These are phyloP conservation scores for Litoditis marina DNA, from an alignment of 2,888 invertebrate genomes.

Conservation along the genomic window DNA sequence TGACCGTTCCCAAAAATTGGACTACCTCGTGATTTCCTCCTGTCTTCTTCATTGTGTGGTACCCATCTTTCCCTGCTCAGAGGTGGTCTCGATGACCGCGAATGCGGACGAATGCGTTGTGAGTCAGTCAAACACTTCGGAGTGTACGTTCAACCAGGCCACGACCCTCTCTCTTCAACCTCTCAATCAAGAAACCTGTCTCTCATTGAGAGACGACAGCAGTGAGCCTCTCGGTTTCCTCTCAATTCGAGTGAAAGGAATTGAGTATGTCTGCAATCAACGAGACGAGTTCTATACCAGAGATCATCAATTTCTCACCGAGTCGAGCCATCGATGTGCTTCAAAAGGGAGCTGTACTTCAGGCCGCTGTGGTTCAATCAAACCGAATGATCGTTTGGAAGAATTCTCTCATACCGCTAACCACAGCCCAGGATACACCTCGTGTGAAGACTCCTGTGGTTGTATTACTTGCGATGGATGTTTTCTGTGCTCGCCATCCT, in stretches of 20 bases:
- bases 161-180: not conserved
- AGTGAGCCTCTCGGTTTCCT: not conserved
- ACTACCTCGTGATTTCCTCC: no score
- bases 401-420: slow-evolving; percentile 13
- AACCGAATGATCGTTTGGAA: slow-evolving; percentile 1
- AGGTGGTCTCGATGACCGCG: no score
- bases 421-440: slow-evolving; percentile 11
- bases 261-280: not conserved
- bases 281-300: not conserved
- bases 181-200: not conserved
- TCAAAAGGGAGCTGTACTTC: slow-evolving; percentile 2
- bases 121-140: no score
- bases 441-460: slow-evolving; percentile 11
- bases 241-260: not conserved
- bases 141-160: no score
- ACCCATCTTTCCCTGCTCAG: no score
- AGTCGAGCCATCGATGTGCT: slow-evolving; percentile 11
- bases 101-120: no score
- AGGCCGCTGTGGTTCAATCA: not conserved
- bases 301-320: slow-evolving; percentile 5
- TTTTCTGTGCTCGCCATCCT: slow-evolving; percentile 8
- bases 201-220: not conserved
- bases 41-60: no score
- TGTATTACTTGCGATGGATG: slow-evolving; percentile 15
- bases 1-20: no score